These are phyloP conservation scores for Dolichoris vasculosae DNA, from an alignment of 1,140 invertebrate species.

Conservation along the genomic window DNA sequence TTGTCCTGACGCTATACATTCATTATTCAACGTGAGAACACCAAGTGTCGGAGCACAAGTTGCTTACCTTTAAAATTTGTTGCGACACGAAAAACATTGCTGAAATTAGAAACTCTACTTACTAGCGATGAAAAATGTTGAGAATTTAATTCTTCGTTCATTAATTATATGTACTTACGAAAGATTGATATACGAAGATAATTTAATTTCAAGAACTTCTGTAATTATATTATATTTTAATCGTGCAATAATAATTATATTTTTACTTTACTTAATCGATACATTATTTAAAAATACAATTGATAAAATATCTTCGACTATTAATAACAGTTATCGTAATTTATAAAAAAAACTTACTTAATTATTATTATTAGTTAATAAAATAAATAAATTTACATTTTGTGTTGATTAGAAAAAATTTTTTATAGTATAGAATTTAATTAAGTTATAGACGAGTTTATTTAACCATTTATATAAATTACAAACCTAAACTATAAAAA, in stretches of 20 bases:
- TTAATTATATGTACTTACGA: background rate
- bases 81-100: constrained; percentile 31
- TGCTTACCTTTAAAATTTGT: constrained; percentile 38
- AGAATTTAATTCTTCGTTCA: background rate
- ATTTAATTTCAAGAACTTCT: background rate
- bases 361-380: too few species aligned
- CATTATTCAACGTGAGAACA: constrained; percentile 67
- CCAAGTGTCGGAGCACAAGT: background rate
- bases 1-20: constrained; percentile 64
- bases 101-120: constrained; percentile 39
- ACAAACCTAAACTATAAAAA: too few species aligned
- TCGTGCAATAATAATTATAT: background rate
- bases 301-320: too few species aligned
- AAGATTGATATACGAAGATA: background rate
- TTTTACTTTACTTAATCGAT: background rate
- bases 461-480: too few species aligned
- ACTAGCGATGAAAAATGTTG: constrained; percentile 9
- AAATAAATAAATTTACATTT: too few species aligned
- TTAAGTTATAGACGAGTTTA: too few species aligned
- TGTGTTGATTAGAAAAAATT: too few species aligned
- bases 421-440: too few species aligned
- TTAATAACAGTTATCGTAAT: too few species aligned
- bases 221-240: background rate
- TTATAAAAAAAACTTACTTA: too few species aligned
- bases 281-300: background rate